These are phyloP conservation scores for Drosophila serrata DNA, from an alignment of 1,140 invertebrate species.

Conservation along the genomic window DNA sequence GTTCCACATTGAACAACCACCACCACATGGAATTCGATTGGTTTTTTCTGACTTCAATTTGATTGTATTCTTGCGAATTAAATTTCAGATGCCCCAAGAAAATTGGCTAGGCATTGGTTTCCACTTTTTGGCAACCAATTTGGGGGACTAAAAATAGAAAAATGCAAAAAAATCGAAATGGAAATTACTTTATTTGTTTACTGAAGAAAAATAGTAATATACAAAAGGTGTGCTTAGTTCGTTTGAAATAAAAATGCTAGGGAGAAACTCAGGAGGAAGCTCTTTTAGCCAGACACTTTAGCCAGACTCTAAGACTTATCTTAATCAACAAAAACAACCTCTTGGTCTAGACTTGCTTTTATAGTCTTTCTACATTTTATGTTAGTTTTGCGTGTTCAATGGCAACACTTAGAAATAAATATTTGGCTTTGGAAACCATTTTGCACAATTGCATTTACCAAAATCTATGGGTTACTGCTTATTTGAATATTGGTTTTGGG, in stretches of 20 bases:
- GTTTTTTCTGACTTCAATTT: not conserved
- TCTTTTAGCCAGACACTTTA: not conserved
- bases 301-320: not conserved
- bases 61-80: conserved; percentile 8
- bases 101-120: conserved; percentile 1
- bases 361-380: not conserved
- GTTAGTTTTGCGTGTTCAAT: not conserved
- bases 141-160: not conserved
- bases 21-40: conserved; percentile 8
- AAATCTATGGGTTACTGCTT: conserved; percentile 1
- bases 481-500: conserved; percentile 21
- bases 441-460: conserved; percentile 12
- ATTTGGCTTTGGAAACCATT: not conserved
- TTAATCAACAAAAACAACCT: not conserved
- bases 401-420: not conserved
- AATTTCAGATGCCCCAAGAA: not conserved
- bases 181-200: not conserved
- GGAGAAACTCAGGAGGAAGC: too few species aligned
- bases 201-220: not conserved
- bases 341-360: not conserved
- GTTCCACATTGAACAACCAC: conserved; percentile 2
- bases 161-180: not conserved
- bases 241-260: too few species aligned
- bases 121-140: too few species aligned
- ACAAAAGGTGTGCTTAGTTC: too few species aligned